Percentiles rank a stretch among this genome's conserved stretches.
These are phyloP conservation scores for Polyodon spathula DNA, from an alignment of 2,113 vertebrate species.

Conservation along the genomic window DNA sequence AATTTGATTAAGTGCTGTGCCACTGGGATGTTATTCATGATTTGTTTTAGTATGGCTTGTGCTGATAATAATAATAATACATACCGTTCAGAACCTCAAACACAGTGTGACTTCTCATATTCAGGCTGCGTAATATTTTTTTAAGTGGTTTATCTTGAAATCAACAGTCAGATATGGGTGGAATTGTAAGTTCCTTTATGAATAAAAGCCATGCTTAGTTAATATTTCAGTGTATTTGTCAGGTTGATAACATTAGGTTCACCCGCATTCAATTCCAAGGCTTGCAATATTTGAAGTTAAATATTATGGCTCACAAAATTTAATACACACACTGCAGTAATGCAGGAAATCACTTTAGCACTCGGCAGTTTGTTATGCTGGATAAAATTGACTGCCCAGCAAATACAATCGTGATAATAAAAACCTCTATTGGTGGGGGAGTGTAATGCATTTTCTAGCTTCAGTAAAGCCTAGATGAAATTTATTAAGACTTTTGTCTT, in stretches of 20 bases:
- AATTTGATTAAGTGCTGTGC: no score
- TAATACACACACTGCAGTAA: constrained; percentile 62
- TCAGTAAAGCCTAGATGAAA: constrained; percentile 60
- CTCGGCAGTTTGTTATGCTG: constrained; percentile 64
- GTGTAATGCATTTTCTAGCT: constrained; percentile 59
- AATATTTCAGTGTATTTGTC: constrained; percentile 68
- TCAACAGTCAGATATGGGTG: constrained; percentile 33
- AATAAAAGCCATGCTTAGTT: constrained; percentile 63
- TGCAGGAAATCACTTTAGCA: constrained; percentile 67
- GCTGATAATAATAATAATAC: no score
- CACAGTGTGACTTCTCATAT: not conserved
- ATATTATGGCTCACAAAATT: constrained; percentile 66
- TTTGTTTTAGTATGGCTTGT: no score
- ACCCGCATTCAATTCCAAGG: constrained; percentile 56
- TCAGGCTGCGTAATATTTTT: constrained; percentile 38
- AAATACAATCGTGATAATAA: constrained; percentile 66
- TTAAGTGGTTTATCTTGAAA: constrained; percentile 35
- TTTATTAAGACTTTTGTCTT: constrained; percentile 63
- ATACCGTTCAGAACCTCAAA: no score
- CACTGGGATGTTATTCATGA: no score
- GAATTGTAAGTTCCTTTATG: constrained; percentile 41
- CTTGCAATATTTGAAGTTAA: constrained; percentile 64
- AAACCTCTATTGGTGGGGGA: constrained; percentile 61
- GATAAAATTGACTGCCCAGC: constrained; percentile 65
- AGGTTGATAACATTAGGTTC: constrained; percentile 61